Conservation (phyloP, 2,113 vertebrate genomes). For the Leucopternis melanops region DNA sequence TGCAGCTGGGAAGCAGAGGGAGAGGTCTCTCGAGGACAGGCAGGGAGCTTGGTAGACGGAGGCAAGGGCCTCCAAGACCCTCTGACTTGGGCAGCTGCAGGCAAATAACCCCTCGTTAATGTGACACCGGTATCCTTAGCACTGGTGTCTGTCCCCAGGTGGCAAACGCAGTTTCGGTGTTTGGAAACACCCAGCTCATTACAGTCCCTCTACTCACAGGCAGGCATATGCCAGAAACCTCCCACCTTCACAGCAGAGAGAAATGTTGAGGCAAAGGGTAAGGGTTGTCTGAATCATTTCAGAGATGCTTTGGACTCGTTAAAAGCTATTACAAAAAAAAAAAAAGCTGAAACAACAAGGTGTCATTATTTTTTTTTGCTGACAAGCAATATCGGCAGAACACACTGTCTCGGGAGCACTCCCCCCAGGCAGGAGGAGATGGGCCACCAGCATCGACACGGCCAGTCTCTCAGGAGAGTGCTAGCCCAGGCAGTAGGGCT, state of each 20-base stretch:
- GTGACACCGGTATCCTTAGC: rapidly evolving
- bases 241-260: not conserved
- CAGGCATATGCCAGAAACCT: not conserved
- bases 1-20: rapidly evolving
- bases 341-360: not conserved
- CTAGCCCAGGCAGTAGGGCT: not conserved
- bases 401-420: rapidly evolving
- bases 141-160: not conserved
- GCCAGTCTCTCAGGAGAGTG: not conserved
- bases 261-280: not conserved
- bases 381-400: rapidly evolving
- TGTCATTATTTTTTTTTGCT: not conserved
- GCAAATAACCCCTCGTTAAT: not conserved
- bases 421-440: not conserved
- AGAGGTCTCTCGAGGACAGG: not conserved
- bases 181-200: not conserved
- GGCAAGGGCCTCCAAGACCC: not conserved
- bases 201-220: not conserved
- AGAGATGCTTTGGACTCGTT: not conserved
- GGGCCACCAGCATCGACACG: not conserved
- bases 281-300: not conserved
- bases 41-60: not conserved
- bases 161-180: rapidly evolving
- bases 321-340: not conserved
- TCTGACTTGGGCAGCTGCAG: not conserved